Evolutionary conservation across 2,797 vertebrate genomes (phyloP).

Genomic region (Anolis apletophallus): DNA sequence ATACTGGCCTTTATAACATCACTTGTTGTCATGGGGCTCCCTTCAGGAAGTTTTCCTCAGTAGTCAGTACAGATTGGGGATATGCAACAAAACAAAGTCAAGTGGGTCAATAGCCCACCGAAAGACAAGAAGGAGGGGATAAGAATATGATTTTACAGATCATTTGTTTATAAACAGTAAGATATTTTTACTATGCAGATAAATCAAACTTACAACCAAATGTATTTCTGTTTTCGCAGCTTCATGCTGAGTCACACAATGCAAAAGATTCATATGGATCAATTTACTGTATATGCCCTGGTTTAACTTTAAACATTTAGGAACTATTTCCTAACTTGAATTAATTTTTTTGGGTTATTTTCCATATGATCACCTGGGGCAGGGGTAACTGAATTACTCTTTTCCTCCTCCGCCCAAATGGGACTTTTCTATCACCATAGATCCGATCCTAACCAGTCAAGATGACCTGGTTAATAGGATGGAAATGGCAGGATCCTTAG

Average conservation of each 20-base stretch:
- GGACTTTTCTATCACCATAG: no score
- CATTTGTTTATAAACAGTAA: background rate
- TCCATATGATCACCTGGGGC: no score
- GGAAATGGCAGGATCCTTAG: no score
- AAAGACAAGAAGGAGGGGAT: background rate
- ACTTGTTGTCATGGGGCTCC: slow-evolving; percentile 19
- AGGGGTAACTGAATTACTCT: no score
- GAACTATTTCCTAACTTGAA: background rate
- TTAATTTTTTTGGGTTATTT: background rate
- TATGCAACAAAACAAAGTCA: background rate
- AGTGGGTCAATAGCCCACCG: background rate
- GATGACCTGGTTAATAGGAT: no score
- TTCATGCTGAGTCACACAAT: background rate
- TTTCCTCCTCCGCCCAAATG: no score
- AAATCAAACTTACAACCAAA: background rate
- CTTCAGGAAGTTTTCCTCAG: background rate
- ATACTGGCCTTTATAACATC: slow-evolving; percentile 17
- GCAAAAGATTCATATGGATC: background rate
- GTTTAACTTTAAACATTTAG: background rate
- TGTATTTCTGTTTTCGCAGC: background rate
- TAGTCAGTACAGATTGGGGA: background rate
- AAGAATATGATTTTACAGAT: background rate
- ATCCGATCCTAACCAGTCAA: no score
- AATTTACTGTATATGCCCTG: background rate
- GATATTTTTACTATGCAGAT: background rate